phyloP scores from a whole-genome alignment of 2,888 invertebrate genomes.

The Minunthozetes semirufus region DNA sequence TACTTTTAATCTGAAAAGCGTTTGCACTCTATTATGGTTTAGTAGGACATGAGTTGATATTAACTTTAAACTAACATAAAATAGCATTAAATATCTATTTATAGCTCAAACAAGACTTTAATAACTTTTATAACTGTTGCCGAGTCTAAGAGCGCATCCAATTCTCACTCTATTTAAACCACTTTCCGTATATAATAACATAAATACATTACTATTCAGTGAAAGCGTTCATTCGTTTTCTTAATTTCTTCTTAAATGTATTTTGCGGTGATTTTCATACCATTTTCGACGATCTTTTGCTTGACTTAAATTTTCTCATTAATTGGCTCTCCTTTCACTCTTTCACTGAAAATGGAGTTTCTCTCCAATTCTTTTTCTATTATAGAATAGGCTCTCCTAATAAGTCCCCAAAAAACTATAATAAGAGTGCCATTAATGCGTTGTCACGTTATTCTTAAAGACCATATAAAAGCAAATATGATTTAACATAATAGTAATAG shows the following conservation, averaged over 20 bases:
- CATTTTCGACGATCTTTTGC: background rate
- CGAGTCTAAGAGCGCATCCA: background rate
- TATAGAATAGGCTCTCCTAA: background rate
- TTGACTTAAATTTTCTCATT: background rate
- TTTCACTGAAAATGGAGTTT: background rate
- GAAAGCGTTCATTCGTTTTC: background rate
- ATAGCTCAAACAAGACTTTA: background rate
- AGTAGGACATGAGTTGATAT: conserved; percentile 6
- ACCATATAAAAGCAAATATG: background rate
- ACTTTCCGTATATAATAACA: background rate
- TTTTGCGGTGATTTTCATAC: conserved; percentile 2
- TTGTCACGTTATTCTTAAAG: conserved; percentile 10
- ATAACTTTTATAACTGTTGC: background rate
- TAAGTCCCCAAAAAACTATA: background rate
- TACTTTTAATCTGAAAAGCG: background rate
- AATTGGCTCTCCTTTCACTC: conserved; percentile 7
- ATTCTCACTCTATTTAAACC: conserved; percentile 11
- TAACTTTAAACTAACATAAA: conserved; percentile 9
- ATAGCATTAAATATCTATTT: conserved; percentile 5
- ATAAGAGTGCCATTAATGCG: background rate
- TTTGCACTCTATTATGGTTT: background rate
- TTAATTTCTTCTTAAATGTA: background rate
- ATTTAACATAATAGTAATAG: background rate
- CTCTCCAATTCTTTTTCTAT: background rate
- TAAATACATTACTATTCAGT: background rate